A percentile compares a stretch with the other conserved stretches of the same genome.
Evolutionary conservation across 2,113 vertebrate genomes (phyloP).

Genomic region (Heptranchias perlo): DNA sequence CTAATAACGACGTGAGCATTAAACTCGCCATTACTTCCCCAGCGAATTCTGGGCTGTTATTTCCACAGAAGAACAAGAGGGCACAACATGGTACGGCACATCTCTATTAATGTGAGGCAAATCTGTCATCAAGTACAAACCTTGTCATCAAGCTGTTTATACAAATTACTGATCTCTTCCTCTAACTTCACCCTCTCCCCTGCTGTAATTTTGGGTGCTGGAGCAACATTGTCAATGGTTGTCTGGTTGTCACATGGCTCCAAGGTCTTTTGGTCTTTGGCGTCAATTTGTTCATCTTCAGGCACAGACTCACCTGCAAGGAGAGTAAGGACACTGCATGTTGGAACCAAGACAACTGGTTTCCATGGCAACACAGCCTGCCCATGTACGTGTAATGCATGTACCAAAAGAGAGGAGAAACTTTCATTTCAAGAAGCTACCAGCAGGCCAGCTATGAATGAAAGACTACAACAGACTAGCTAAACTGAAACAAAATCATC

Average conservation of each 20-base stretch:
- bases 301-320: conserved; percentile 77
- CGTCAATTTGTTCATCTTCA: conserved; percentile 75
- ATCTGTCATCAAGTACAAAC: conserved; percentile 49
- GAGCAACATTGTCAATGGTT: conserved; percentile 65
- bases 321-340: not conserved
- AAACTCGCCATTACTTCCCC: not conserved
- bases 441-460: not conserved
- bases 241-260: conserved; percentile 77
- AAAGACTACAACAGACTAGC: not conserved
- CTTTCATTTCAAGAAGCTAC: not conserved
- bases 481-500: not conserved
- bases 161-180: conserved; percentile 74
- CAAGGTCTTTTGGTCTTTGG: conserved; percentile 75
- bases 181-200: conserved; percentile 74
- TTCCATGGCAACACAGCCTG: not conserved
- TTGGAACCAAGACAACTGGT: not conserved
- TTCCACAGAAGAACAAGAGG: not conserved
- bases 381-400: not conserved
- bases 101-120: not conserved
- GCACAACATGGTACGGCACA: not conserved
- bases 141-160: conserved; percentile 89
- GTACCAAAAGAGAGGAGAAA: not conserved
- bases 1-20: not conserved
- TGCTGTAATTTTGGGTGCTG: conserved; percentile 52
- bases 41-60: not conserved